phyloP scores from a whole-genome alignment of 1,140 invertebrate species.

The Nephotettix cincticeps region DNA sequence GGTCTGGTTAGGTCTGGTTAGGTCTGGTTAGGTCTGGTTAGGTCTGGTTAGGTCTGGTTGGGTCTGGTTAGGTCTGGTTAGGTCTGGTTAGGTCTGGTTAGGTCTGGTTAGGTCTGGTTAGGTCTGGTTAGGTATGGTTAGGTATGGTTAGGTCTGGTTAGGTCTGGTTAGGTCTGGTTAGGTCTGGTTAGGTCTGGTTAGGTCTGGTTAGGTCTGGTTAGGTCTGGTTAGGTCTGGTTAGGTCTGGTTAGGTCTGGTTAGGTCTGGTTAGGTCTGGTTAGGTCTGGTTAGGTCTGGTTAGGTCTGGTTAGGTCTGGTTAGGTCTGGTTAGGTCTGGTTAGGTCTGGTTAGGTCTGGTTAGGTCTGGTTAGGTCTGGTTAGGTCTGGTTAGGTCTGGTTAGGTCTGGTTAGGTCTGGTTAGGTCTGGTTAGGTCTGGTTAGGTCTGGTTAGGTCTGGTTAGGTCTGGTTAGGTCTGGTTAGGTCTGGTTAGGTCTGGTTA shows the following conservation, averaged over 20 bases:
- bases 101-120: neutral
- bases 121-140: neutral
- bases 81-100: neutral
- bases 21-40: neutral
- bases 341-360: constrained; percentile 16
- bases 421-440: neutral
- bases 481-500: constrained; percentile 13
- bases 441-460: neutral
- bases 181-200: neutral
- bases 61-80: no score
- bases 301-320: neutral
- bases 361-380: constrained; percentile 9
- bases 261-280: neutral
- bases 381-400: constrained; percentile 14
- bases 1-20: neutral
- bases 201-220: neutral
- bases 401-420: neutral
- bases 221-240: neutral
- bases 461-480: neutral
- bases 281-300: neutral
- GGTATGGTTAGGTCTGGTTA: neutral
- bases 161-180: neutral
- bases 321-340: constrained; percentile 6
- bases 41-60: neutral
- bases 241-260: neutral